Base-by-base conservation (phyloP, 2,888 invertebrate species). In the Megamerina dolium region DNA sequence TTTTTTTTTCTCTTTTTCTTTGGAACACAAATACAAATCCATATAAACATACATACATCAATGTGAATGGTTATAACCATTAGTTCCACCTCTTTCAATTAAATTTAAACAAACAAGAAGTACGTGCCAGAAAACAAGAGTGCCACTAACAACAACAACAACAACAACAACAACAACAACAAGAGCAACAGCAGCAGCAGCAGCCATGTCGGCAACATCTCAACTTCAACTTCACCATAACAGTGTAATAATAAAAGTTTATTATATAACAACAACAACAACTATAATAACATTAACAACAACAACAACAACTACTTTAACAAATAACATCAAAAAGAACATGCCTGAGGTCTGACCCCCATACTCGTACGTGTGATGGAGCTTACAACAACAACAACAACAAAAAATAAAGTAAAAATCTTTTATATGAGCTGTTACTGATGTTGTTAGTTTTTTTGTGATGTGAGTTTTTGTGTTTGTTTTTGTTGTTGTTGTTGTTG, bases 51-150 rank as follows among this genome's bases (percentile, higher is more conserved):
- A n/a, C n/a, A n/a, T n/a, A n/a, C n/a, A n/a, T n/a, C n/a, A n/a
- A n/a, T n/a, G n/a, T n/a, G n/a, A n/a, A n/a, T n/a, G n/a, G n/a
- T n/a, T 23, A 26, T 16, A 17, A 30, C 16, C 38, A 38, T 38
- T 21, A 18, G 50, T 51, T 51, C 50, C 51, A 51, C 50, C 51
- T 48, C 51, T 51, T 51, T 51, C 51, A 50, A 51, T 51, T 51
- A 50, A 48, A 45, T 45, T 45, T 43, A 50, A 50, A 29, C 38
- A 38, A 38, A 38, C 38, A 38, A 38, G 30, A 10, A 19, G 38
- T 30, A 30, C 38, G 38, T 38, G 38, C 38, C 38, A 29, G 19
- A 30, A 18, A 18, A 27, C 29, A 29, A 10, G 38, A 30, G 18
- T 17, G 18, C 12, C 26, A 19, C 12, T n/a, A 16, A 17, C 34